Evolutionary conservation across 2,113 vertebrate genomes (phyloP), one percentile per base, ranked within the genome.

Genomic region (Danio rerio): DNA sequence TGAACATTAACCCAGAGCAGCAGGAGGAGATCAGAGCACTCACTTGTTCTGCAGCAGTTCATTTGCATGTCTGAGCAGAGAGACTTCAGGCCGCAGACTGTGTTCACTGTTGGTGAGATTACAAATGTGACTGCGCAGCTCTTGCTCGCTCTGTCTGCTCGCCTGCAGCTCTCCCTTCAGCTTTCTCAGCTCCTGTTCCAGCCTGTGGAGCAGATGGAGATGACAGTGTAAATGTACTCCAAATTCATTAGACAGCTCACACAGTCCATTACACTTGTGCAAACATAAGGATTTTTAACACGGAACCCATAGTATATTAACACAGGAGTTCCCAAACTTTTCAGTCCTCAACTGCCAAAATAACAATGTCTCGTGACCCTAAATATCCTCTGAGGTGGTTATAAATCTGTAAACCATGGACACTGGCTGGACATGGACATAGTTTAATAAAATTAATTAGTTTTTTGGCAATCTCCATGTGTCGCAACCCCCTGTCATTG

Each of bases 31-130:
- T n/a, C 43, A 65, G 45, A 47, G n/a, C 20, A 86, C 94, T 90
- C 89, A 95, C 94, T 95, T 95, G 92, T 91, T 94, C 82, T 95
- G 94, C 50, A 95, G 91, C 59, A 94, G 91, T 74, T 94, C 91
- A 86, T 95, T 95, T 78, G 92, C 92, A 87, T 95, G 94, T 82
- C 94, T 86, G 81, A 95, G 92, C 86, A 95, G 91, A 6, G 92
- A 89, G 13, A 94, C 89, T 82, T 95, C 94, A 0, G 94, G 93
- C n/a, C 93, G 92, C 84, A 95, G 88, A 89, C 93, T 94, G 87
- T 92, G 89, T 86, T 95, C 94, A 16, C 92, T 94, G 91, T 95
- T 95, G 68, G 91, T 94, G 62, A 95, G 75, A 89, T 94, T 93
- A 84, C 93, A 94, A 81, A 94, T 79, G 87, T 95, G 94, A 83